These are phyloP conservation scores for Synanthedon vespiformis DNA, from an alignment of 2,888 invertebrate genomes.

Conservation along the genomic window DNA sequence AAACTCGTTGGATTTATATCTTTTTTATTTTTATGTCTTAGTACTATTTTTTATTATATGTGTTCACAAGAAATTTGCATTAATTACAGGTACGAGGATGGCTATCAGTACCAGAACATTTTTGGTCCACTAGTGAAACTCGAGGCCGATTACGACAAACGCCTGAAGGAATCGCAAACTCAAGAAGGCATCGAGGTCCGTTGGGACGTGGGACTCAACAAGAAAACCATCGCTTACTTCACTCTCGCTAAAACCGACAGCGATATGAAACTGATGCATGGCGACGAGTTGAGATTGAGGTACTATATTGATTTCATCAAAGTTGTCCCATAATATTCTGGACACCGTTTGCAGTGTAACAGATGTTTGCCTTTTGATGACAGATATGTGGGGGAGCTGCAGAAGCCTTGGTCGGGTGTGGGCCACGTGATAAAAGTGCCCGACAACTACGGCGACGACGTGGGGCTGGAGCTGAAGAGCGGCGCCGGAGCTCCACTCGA, in stretches of 20 bases:
- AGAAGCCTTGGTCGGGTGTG: conserved; percentile 96
- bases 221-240: conserved; percentile 98
- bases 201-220: conserved; percentile 98
- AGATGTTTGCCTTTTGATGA: conserved; percentile 1
- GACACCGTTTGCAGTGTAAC: too few relatives aligned
- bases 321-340: too few relatives aligned
- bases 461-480: conserved; percentile 95
- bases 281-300: conserved; percentile 94
- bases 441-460: conserved; percentile 97
- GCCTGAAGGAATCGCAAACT: conserved; percentile 97
- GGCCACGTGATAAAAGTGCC: conserved; percentile 98
- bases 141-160: conserved; percentile 98
- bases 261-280: conserved; percentile 99
- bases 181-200: conserved; percentile 98
- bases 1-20: too few relatives aligned
- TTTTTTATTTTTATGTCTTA: too few relatives aligned
- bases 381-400: conserved; percentile 88
- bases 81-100: conserved; percentile 88
- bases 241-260: conserved; percentile 97
- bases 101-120: conserved; percentile 98
- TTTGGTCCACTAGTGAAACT: conserved; percentile 96
- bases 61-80: not conserved
- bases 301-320: conserved; percentile 10
- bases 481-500: conserved; percentile 93
- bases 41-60: conserved; percentile 5